Base-by-base conservation (phyloP, 2,797 vertebrate genomes). In the Eospalax fontanierii region DNA sequence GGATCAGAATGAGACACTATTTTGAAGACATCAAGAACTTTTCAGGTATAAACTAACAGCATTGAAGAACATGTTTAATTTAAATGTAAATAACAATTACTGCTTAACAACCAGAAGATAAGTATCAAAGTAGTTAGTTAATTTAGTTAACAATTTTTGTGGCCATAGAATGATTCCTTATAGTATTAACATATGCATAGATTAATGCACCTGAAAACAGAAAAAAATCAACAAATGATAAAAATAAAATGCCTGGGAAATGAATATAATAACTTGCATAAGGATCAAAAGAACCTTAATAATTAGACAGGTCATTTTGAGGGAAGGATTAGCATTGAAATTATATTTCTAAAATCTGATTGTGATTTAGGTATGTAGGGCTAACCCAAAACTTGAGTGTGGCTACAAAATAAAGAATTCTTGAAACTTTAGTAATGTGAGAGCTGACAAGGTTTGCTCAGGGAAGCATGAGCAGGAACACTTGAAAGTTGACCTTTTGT, bases 21-120 rank as follows among this genome's bases (percentile, higher is more conserved):
- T 87, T 94, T 89, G 2, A 21, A 75, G 24, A 28, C 40, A 83
- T 75, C 57, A 33, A 83, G 38, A 35, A 63, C 85, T 84, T 87
- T 79, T 80, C 46, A 71, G 65, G 70, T 38, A 75, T 65, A 90
- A 91, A 57, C 4, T 30, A 93, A 61, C 83, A 24, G 12, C 71
- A 59, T 75, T 96, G 35, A 87, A 70, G 33, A 90, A 89, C 66
- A 66, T 89, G 54, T 74, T 93, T 95, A 68, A 93, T 70, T 79
- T 81, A 65, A 15, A 82, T 54, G 5, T 89, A 61, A 87, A 76
- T 63, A 93, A 57, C 28, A 92, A 87, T 68, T 54, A n/a, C 81
- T 71, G 16, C 8, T 90, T 91, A 57, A 84, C 38, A 91, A 88
- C 38, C 26, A 85, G n/a, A 81, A 73, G 16, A 81, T n/a, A 81